A percentile compares a stretch with the other conserved stretches of the same genome.
These are phyloP conservation scores for Hydra vulgaris DNA, from an alignment of 30 jellyfish, hydroid and myxozoan species.

Conservation along the genomic window DNA sequence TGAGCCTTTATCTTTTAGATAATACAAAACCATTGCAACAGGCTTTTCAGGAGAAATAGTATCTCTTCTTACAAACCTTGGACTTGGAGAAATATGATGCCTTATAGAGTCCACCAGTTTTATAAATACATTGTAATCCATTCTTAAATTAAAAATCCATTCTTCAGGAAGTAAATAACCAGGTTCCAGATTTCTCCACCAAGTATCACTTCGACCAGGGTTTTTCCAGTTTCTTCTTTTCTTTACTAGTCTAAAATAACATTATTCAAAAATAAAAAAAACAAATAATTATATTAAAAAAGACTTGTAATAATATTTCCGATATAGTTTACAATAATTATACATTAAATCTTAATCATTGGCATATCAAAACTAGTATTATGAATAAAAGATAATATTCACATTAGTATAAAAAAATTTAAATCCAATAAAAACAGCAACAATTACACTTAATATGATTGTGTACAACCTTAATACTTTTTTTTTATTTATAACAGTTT, in stretches of 20 bases:
- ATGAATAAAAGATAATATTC: no score
- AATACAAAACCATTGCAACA: slow-evolving; percentile 19
- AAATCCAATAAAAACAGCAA: no score
- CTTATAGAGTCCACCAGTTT: slow-evolving; percentile 8
- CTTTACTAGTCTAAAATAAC: not conserved
- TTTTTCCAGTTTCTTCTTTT: slow-evolving; percentile 27
- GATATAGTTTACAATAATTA: no score
- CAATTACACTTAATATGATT: no score
- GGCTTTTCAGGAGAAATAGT: slow-evolving; percentile 15
- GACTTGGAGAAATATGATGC: not conserved
- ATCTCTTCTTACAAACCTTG: not conserved
- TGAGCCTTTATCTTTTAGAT: slow-evolving; percentile 34
- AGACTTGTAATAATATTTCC: no score
- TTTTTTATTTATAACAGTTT: no score
- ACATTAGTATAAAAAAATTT: no score
- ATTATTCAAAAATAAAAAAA: not conserved
- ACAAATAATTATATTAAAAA: no score
- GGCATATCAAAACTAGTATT: no score
- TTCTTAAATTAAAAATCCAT: slow-evolving; percentile 15
- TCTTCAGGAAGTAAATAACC: slow-evolving; percentile 20
- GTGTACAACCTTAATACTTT: no score
- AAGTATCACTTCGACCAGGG: slow-evolving; percentile 43
- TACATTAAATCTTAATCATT: no score
- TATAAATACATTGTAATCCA: slow-evolving; percentile 1
- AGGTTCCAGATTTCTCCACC: slow-evolving; percentile 33